A percentile compares a stretch with the other conserved stretches of the same genome.
phyloP scores from a whole-genome alignment of 2,797 vertebrate genomes.

The Mus caroli region DNA sequence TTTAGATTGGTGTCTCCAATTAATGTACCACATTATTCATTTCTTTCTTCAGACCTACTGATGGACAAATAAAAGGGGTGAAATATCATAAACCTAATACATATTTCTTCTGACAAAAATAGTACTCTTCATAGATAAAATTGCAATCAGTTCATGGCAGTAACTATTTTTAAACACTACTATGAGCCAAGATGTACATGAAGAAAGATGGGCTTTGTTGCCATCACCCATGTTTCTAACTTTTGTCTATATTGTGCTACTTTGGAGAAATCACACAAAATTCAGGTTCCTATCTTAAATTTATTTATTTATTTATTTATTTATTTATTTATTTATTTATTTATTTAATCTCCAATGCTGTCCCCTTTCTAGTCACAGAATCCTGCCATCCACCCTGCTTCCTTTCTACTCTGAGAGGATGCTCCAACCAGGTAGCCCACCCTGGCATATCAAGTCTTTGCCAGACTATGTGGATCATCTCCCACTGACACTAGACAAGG shows the following conservation, averaged over 20 bases:
- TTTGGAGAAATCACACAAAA: conserved; percentile 41
- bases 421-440: rapidly evolving
- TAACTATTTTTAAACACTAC: neutral
- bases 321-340: too few relatives aligned
- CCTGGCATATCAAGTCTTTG: neutral
- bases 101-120: neutral
- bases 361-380: too few relatives aligned
- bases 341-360: too few relatives aligned
- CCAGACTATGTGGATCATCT: neutral
- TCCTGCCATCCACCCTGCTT: neutral
- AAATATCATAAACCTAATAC: neutral
- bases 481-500: neutral
- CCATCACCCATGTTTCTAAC: neutral
- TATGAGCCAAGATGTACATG: neutral
- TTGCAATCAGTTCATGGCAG: neutral
- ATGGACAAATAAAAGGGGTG: neutral
- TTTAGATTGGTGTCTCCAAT: neutral
- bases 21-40: neutral
- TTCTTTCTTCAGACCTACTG: neutral
- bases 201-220: neutral
- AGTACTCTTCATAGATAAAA: neutral
- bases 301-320: too few relatives aligned
- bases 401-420: neutral
- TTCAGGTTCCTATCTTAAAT: neutral
- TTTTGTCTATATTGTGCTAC: neutral